These are phyloP conservation scores for Mamestra configurata DNA, from an alignment of 1,140 invertebrate species.

Conservation along the genomic window DNA sequence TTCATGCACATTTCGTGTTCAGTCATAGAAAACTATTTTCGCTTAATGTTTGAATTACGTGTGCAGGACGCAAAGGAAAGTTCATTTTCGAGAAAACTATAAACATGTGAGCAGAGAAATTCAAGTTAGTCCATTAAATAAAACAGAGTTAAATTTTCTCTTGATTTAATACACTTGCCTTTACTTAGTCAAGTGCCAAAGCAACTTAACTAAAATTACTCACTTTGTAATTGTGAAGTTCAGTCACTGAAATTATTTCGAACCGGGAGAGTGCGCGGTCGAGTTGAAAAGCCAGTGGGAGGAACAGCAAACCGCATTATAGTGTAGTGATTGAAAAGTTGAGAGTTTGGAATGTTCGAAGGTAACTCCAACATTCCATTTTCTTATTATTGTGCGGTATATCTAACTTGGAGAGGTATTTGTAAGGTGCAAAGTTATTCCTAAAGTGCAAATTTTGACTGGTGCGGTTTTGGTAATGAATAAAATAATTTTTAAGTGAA, in stretches of 20 bases:
- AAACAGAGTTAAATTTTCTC: background rate
- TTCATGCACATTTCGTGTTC: too few species aligned
- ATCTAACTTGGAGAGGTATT: background rate
- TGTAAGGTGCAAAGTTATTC: conserved; percentile 12
- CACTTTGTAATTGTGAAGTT: conserved; percentile 45
- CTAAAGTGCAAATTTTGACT: background rate
- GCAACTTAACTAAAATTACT: conserved; percentile 32
- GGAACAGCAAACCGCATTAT: conserved; percentile 42
- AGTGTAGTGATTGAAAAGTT: conserved; percentile 49
- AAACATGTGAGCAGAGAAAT: background rate
- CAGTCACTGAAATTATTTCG: conserved; percentile 31
- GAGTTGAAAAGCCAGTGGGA: conserved; percentile 34
- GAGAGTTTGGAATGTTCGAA: conserved; percentile 11
- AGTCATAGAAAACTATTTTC: too few species aligned
- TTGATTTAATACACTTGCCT: conserved; percentile 33
- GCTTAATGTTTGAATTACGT: too few species aligned
- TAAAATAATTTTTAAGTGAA: conserved; percentile 8
- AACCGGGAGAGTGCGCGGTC: conserved; percentile 19
- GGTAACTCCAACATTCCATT: background rate
- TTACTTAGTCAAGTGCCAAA: conserved; percentile 35
- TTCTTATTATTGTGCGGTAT: conserved; percentile 16
- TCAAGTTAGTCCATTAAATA: background rate
- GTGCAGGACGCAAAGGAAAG: background rate
- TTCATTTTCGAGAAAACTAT: background rate
- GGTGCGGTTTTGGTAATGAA: conserved; percentile 10